These are phyloP conservation scores for Spilarctia lutea DNA, from an alignment of 2,888 invertebrate species.

Conservation along the genomic window DNA sequence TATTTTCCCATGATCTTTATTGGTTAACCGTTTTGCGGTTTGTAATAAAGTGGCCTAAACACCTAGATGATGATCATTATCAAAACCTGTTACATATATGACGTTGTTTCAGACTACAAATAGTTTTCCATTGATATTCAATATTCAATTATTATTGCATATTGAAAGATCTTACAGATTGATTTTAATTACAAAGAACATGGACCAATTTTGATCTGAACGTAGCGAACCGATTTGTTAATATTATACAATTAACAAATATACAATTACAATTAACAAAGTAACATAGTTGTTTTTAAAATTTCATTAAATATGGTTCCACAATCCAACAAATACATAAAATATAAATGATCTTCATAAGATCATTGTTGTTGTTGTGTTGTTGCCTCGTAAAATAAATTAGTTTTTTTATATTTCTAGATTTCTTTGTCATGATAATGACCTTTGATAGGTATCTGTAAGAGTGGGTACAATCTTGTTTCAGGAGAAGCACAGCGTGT, in stretches of 20 bases:
- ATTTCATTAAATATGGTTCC: too few relatives aligned
- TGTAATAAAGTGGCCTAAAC: background rate
- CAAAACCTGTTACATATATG: background rate
- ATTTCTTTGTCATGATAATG: background rate
- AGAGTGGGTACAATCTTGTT: slow-evolving; percentile 21
- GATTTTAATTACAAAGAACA: background rate
- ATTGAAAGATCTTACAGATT: background rate
- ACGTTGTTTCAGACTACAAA: background rate
- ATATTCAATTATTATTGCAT: too few relatives aligned
- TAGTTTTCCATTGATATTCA: background rate
- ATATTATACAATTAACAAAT: too few relatives aligned
- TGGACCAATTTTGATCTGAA: too few relatives aligned
- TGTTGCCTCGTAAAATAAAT: too few relatives aligned
- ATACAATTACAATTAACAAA: too few relatives aligned
- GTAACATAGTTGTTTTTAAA: too few relatives aligned
- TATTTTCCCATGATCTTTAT: background rate
- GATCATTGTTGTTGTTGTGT: too few relatives aligned
- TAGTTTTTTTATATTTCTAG: too few relatives aligned
- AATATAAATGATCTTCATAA: too few relatives aligned
- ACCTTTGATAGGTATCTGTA: background rate
- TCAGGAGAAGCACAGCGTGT: slow-evolving; percentile 26
- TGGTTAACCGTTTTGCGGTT: background rate
- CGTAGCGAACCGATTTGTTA: too few relatives aligned
- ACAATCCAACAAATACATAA: too few relatives aligned
- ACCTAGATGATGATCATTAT: background rate